Percentiles rank a stretch among this genome's conserved stretches.
Evolutionary conservation across 2,797 vertebrate genomes (phyloP).

Genomic region (Sebastes iracundus): DNA sequence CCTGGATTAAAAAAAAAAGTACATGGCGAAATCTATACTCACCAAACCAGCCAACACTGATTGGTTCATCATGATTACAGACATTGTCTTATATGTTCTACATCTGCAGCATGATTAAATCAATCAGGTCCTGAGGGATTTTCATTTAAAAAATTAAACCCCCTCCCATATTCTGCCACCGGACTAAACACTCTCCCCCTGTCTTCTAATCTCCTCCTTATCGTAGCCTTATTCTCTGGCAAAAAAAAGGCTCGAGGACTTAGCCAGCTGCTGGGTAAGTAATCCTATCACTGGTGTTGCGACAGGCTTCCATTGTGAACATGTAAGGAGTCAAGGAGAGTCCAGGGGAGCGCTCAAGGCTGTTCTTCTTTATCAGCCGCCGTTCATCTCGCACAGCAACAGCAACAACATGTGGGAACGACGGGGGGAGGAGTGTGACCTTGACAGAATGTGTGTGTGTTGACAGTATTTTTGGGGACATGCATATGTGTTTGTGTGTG

Average conservation of each 20-base stretch:
- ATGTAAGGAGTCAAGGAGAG: conserved; percentile 68
- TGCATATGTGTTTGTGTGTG: background rate
- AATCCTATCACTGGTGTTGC: conserved; percentile 49
- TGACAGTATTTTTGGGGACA: background rate
- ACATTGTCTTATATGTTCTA: background rate
- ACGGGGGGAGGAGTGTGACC: conserved; percentile 49
- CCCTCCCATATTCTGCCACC: background rate
- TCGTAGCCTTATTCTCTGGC: conserved; percentile 24
- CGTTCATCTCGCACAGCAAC: conserved; percentile 52
- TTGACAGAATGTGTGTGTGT: conserved; percentile 39
- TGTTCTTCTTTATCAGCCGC: conserved; percentile 57
- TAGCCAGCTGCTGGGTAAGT: conserved; percentile 34
- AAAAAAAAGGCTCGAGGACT: conserved; percentile 28
- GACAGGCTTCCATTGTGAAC: conserved; percentile 39
- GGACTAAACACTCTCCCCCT: conserved; percentile 25
- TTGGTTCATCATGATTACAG: background rate
- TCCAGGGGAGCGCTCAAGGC: conserved; percentile 61
- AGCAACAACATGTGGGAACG: conserved; percentile 41
- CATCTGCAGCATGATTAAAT: conserved; percentile 8
- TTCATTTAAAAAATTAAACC: background rate
- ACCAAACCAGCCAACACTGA: background rate
- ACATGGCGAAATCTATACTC: background rate
- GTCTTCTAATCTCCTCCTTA: conserved; percentile 42
- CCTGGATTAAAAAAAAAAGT: background rate
- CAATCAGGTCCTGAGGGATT: conserved; percentile 1